A percentile compares a stretch with the other conserved stretches of the same genome.
phyloP scores from a whole-genome alignment of 2,888 invertebrate species.

The Pristionchus entomophagus region DNA sequence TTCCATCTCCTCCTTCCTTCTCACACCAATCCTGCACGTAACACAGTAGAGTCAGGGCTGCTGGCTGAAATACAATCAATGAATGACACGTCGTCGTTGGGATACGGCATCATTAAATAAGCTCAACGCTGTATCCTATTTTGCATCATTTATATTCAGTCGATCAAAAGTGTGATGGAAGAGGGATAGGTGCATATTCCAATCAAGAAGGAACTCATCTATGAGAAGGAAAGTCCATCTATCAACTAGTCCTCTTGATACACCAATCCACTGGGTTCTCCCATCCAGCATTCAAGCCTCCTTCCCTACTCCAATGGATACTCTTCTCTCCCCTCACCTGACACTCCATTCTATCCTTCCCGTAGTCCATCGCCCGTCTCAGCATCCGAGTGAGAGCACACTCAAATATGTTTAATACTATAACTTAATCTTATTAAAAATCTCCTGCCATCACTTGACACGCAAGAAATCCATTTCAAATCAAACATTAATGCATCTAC shows the following conservation, averaged over 20 bases:
- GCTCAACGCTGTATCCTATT: background rate
- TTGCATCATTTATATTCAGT: background rate
- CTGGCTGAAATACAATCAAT: conserved; percentile 9
- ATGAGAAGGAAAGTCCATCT: too few species aligned
- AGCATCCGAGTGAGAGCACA: conserved; percentile 17
- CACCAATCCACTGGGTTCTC: background rate
- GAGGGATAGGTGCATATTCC: background rate
- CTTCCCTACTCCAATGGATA: too few species aligned
- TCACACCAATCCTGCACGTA: background rate
- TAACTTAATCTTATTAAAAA: too few species aligned
- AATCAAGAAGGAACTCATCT: too few species aligned
- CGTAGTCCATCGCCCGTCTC: conserved; percentile 30
- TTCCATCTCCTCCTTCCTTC: background rate
- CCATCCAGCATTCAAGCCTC: background rate
- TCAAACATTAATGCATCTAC: too few species aligned
- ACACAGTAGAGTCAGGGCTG: conserved; percentile 16
- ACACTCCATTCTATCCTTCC: conserved; percentile 35
- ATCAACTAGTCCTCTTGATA: background rate
- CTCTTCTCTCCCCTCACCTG: conserved; percentile 15
- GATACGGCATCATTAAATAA: background rate
- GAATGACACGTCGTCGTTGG: background rate
- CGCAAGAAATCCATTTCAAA: too few species aligned
- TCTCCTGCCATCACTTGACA: too few species aligned
- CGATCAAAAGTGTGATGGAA: background rate
- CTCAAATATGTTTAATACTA: background rate